phyloP scores from a whole-genome alignment of 2,113 vertebrate genomes.

The Embiotoca jacksoni region DNA sequence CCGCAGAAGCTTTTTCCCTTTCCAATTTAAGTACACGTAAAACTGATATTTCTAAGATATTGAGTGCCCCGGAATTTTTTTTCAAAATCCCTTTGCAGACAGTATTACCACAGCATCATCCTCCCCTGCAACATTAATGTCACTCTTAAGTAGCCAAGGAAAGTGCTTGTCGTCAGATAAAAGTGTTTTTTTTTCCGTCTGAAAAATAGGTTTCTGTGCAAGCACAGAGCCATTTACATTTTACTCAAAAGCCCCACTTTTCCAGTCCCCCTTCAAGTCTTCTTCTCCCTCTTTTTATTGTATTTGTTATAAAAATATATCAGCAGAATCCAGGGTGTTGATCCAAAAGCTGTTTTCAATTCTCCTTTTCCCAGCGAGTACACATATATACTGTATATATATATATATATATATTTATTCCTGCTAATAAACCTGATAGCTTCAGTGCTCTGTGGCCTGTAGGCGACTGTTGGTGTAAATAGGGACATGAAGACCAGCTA shows the following conservation, averaged over 20 bases:
- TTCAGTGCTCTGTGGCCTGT: background rate
- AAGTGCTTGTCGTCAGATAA: slow-evolving; percentile 71
- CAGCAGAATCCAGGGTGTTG: background rate
- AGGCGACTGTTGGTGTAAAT: background rate
- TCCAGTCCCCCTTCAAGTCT: slow-evolving; percentile 5
- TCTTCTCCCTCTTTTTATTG: slow-evolving; percentile 4
- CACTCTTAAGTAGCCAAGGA: slow-evolving; percentile 63
- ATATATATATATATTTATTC: background rate
- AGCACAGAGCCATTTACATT: slow-evolving; percentile 63
- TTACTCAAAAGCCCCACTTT: slow-evolving; percentile 45
- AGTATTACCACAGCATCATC: slow-evolving; percentile 50
- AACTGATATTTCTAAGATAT: slow-evolving; percentile 63
- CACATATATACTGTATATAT: background rate
- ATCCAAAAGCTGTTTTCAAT: background rate
- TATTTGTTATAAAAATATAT: slow-evolving; percentile 32
- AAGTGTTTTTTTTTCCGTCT: slow-evolving; percentile 44
- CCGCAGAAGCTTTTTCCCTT: slow-evolving; percentile 39
- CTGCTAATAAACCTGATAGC: background rate
- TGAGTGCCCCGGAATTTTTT: slow-evolving; percentile 46
- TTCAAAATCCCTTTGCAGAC: slow-evolving; percentile 46
- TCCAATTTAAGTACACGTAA: slow-evolving; percentile 54
- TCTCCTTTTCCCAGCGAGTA: background rate
- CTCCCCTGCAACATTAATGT: slow-evolving; percentile 72
- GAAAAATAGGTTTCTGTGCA: slow-evolving; percentile 68
- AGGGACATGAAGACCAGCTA: slow-evolving; percentile 20